Evolutionary conservation across 2,113 vertebrate species (phyloP), one percentile per base, ranked within the genome.

Genomic region (Sorex araneus): DNA sequence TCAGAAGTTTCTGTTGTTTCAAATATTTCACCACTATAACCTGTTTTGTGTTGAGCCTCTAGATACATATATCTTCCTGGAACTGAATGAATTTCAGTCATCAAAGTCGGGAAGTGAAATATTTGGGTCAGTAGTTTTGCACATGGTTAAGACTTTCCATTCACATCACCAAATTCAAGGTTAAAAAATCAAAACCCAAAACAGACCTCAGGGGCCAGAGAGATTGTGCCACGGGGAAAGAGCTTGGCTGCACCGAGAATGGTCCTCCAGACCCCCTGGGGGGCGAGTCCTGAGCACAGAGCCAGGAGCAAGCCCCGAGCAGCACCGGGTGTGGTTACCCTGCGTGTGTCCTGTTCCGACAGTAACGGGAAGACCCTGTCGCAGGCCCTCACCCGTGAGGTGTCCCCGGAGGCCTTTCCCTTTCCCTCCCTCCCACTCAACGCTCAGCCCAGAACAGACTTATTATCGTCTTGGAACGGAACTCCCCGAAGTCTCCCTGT

Each of bases 21-120:
- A 90, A 87, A 73, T 32, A 27, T 84, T 92, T 71, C 27, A n/a
- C 54, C 79, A 27, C 74, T 34, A 74, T n/a, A 90, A n/a, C 69
- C n/a, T 43, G 64, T 32, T n/a, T 28, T 47, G 32, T 50, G 57
- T 11, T 32, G 34, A 80, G 34, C 28, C 74, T 63, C 21, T 32
- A 23, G 79, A 12, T 47, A 40, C 25, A 13, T 23, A 50, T 27
- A 64, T 77, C 75, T 89, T 73, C 43, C 30, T 91, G 77, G 76
- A 54, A 16, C 36, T 60, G 84, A 82, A 66, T 81, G 36, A 69
- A 82, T 50, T 36, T 93, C 73, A 77, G 23, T 13, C 28, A 25
- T 30, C 6, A 75, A 83, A 78, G 79, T 85, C 23, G 34, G 85
- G 27, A 87, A 50, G 57, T 10, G 11, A 64, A 89, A 90, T 86